Evolutionary conservation across 2,888 invertebrate genomes (phyloP).

Genomic region (Lasioglossum calceatum): DNA sequence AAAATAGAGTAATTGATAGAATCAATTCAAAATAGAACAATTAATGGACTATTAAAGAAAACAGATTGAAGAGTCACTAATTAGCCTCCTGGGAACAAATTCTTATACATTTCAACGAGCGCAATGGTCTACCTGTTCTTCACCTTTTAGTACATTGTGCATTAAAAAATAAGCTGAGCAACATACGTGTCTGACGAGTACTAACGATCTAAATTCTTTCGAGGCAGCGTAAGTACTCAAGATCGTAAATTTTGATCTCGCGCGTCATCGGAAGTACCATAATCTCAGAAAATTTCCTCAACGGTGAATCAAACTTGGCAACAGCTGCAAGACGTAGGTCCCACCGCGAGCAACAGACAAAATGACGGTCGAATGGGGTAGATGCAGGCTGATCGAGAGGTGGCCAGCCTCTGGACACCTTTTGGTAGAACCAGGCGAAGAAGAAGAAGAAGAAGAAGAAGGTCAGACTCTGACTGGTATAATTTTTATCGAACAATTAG

Average conservation of each 20-base stretch:
- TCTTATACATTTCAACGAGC: neutral
- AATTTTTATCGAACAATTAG: conserved; percentile 80
- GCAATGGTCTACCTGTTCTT: neutral
- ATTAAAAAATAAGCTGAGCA: neutral
- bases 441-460: conserved; percentile 7
- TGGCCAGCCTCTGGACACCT: neutral
- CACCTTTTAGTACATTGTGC: neutral
- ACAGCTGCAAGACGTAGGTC: conserved; percentile 52
- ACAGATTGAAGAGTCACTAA: no score
- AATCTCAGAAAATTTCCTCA: neutral
- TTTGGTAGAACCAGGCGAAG: neutral
- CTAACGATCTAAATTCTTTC: neutral
- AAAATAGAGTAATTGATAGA: neutral
- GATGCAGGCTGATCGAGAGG: no score
- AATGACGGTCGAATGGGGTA: neutral
- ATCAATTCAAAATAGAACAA: neutral
- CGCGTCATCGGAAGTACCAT: neutral
- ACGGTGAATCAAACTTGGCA: conserved; percentile 11
- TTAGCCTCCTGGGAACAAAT: neutral
- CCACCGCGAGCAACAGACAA: conserved; percentile 23
- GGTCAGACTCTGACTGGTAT: conserved; percentile 68
- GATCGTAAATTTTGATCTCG: neutral
- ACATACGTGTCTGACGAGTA: neutral
- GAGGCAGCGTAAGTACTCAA: neutral
- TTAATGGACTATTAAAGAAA: neutral